Evolutionary conservation across 2,113 vertebrate genomes (phyloP), one percentile per base, ranked within the genome.

Genomic region (Craseonycteris thonglongyai): DNA sequence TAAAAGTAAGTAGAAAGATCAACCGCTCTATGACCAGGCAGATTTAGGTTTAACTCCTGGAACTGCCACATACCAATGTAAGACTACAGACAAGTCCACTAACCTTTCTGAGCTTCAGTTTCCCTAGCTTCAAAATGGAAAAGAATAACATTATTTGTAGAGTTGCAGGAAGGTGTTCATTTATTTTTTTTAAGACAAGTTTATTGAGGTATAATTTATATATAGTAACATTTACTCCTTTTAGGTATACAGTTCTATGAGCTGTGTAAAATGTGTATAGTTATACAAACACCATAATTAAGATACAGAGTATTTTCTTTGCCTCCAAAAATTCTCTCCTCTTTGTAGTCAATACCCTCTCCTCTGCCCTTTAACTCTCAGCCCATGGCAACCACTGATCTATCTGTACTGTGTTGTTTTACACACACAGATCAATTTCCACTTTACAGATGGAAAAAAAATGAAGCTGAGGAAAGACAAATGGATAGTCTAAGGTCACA

Each of bases 261-360:
- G 12, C 22, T 12, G 47, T 86, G 68, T 68, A 91, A 93, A 82
- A 45, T n/a, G 3, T 40, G 66, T 47, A 51, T 6, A 86, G 35
- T 79, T 68, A 47, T 74, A 94, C 19, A 97, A 96, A 87, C 7
- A 90, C 49, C 33, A 86, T 54, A 90, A 88, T 83, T 63, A 87
- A 87, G 49, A 95, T 40, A 26, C 35, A 83, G 93, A 61, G 24
- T 84, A 90, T 91, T 79, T 93, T 78, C 56, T 86, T n/a, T 7
- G 54, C 38, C 35, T 54, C n/a, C 7, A 15, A 87, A 83, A 91
- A 49, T 69, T 92, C 22, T 80, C 58, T 92, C 42, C 69, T 24
- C 12, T 87, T 74, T 85, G n/a, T 66, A 80, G 47, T 86, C 26
- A 94, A 49, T 78, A 45, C 38, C n/a, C 33, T 30, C 13, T 19